Evolutionary conservation across 1,140 invertebrate genomes (phyloP).

Genomic region (Hycleus phaleratus): DNA sequence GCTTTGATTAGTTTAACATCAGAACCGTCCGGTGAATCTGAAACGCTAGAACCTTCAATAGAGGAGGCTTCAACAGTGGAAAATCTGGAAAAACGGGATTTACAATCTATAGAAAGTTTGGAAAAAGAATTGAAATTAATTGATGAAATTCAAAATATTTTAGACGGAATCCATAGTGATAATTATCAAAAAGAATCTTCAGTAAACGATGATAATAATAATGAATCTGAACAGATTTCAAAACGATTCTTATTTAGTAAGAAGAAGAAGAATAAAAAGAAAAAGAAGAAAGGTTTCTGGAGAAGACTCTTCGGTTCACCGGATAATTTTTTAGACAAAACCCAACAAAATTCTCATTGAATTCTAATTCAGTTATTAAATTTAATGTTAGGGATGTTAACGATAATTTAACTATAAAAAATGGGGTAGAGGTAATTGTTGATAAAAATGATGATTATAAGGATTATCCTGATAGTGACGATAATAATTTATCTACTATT

Average conservation of each 20-base stretch:
- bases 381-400: neutral
- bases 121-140: conserved; percentile 21
- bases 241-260: conserved; percentile 7
- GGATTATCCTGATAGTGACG: neutral
- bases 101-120: conserved; percentile 11
- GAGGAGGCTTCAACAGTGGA: neutral
- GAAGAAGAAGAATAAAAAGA: conserved; percentile 15
- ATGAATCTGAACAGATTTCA: no score
- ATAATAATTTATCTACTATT: neutral
- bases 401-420: neutral
- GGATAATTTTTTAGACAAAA: conserved; percentile 18
- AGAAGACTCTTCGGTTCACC: neutral
- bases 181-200: neutral
- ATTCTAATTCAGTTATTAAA: neutral
- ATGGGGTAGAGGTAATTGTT: neutral
- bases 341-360: conserved; percentile 19
- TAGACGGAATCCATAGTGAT: conserved; percentile 2
- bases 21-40: neutral
- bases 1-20: neutral
- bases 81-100: neutral
- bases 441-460: neutral
- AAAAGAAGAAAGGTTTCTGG: conserved; percentile 15
- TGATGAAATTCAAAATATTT: conserved; percentile 21
- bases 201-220: no score
- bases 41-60: neutral